Percentiles rank a stretch among this genome's conserved stretches.
Conservation (phyloP, 2,888 invertebrate species). For the Lissonota sp. region DNA sequence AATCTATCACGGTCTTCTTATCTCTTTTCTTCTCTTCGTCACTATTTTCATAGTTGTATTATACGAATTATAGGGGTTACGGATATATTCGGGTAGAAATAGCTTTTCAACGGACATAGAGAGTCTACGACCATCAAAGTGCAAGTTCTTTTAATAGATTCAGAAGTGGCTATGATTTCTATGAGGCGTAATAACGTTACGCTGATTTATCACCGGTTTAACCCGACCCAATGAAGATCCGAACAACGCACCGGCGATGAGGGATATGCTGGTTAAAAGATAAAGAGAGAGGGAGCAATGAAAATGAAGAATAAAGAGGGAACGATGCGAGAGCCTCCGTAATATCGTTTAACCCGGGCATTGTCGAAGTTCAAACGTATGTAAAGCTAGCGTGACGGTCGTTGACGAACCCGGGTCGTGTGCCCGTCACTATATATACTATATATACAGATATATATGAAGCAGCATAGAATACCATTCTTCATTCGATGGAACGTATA, state of each 20-base stretch:
- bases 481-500: slow-evolving; percentile 33
- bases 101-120: slow-evolving; percentile 14
- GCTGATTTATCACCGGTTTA: slow-evolving; percentile 79
- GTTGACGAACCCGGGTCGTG: slow-evolving; percentile 71
- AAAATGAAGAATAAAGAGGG: slow-evolving; percentile 40
- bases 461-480: slow-evolving; percentile 14
- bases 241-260: slow-evolving; percentile 36
- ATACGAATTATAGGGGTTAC: not conserved
- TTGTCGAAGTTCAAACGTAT: slow-evolving; percentile 79
- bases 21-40: slow-evolving; percentile 13
- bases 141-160: slow-evolving; percentile 73
- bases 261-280: slow-evolving; percentile 2
- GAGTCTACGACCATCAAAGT: not conserved
- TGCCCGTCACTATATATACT: slow-evolving; percentile 33
- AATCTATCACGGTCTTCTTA: slow-evolving; percentile 31
- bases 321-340: slow-evolving; percentile 70
- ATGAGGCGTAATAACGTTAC: slow-evolving; percentile 77
- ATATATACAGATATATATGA: slow-evolving; percentile 20
- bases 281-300: slow-evolving; percentile 32
- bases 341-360: slow-evolving; percentile 80
- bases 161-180: slow-evolving; percentile 78
- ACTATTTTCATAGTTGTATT: slow-evolving; percentile 16
- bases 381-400: slow-evolving; percentile 79
- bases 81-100: slow-evolving; percentile 14
- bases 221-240: slow-evolving; percentile 69